phyloP scores from a whole-genome alignment of 1,140 invertebrate genomes.

The Maconellicoccus hirsutus region DNA sequence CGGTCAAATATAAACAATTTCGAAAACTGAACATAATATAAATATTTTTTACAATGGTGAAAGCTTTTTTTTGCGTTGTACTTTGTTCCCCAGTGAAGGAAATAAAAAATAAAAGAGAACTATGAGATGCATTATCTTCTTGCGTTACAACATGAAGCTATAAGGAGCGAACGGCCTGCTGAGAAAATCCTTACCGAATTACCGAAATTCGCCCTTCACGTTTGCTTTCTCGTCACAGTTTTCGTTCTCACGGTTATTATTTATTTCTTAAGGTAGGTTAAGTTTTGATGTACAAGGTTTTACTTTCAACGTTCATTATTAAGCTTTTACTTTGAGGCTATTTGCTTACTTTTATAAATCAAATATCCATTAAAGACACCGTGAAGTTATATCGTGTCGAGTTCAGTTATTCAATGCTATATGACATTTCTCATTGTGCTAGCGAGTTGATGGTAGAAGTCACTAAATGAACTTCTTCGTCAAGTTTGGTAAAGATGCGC shows the following conservation, averaged over 20 bases:
- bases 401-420: not conserved
- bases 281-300: slow-evolving; percentile 16
- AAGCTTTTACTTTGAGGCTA: slow-evolving; percentile 16
- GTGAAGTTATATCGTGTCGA: not conserved
- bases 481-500: not conserved
- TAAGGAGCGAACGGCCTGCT: not conserved
- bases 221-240: slow-evolving; percentile 14
- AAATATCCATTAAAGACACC: slow-evolving; percentile 14
- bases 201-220: not conserved
- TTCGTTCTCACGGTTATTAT: slow-evolving; percentile 18
- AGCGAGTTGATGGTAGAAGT: not conserved
- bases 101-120: not conserved
- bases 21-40: not conserved
- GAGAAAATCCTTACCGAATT: not conserved
- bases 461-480: not conserved
- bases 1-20: not conserved
- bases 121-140: not conserved
- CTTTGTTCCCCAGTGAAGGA: not conserved
- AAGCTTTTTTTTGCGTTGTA: not conserved
- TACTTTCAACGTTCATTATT: slow-evolving; percentile 17
- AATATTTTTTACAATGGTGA: not conserved
- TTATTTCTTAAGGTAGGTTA: slow-evolving; percentile 14
- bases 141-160: not conserved
- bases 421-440: not conserved
- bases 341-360: slow-evolving; percentile 1